Percentiles rank a stretch among this genome's conserved stretches.
phyloP scores from a whole-genome alignment of 2,797 vertebrate genomes.

The Sebastes steindachneri region DNA sequence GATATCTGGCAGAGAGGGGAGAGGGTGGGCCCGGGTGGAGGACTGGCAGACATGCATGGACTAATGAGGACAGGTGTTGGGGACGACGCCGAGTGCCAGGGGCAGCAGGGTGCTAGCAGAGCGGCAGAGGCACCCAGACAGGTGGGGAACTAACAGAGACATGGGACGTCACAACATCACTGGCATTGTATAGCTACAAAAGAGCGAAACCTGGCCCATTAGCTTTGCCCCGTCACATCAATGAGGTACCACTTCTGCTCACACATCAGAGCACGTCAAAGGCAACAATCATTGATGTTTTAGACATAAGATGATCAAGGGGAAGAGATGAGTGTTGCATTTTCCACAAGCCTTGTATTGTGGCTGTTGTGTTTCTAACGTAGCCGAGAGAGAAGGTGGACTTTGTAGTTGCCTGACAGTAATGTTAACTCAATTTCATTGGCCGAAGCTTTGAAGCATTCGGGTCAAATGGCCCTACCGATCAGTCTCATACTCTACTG shows the following conservation, averaged over 20 bases:
- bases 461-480: no score
- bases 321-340: background rate
- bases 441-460: no score
- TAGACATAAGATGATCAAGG: background rate
- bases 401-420: background rate
- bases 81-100: background rate
- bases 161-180: background rate
- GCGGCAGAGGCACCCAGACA: background rate
- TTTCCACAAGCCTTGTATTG: background rate
- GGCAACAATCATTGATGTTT: background rate
- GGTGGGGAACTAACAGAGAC: constrained; percentile 19
- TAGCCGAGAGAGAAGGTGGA: background rate
- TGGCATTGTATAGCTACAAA: background rate
- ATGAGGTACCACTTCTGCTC: background rate
- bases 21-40: background rate
- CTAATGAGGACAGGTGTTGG: constrained; percentile 48
- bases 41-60: constrained; percentile 31
- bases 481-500: no score
- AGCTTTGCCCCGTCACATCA: background rate
- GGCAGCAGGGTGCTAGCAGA: constrained; percentile 2
- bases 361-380: background rate
- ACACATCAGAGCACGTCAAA: background rate
- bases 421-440: background rate
- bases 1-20: constrained; percentile 1
- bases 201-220: background rate